Percentiles rank a stretch among this genome's conserved stretches.
Conservation (phyloP, 1,140 invertebrate species). For the Orussus abietinus region DNA sequence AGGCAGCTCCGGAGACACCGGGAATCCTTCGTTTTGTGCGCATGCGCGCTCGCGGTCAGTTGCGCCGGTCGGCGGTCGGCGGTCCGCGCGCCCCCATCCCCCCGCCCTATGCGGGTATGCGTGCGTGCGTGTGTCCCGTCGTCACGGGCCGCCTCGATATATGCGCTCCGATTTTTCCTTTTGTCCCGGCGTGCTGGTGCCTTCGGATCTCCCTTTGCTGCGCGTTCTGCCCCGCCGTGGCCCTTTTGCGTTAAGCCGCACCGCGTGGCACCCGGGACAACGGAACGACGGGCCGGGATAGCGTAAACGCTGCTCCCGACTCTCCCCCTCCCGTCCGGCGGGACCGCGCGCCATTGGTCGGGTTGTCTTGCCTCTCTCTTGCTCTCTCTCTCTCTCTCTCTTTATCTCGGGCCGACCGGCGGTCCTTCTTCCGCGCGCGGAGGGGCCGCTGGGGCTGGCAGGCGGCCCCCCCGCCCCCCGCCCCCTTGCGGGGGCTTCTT, state of each 20-base stretch:
- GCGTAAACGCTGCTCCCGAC: conserved; percentile 27
- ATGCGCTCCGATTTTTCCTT: conserved; percentile 42
- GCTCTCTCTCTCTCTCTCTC: conserved; percentile 17
- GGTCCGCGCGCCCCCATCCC: too few species aligned
- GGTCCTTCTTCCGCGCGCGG: conserved; percentile 16
- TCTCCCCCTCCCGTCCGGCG: conserved; percentile 18
- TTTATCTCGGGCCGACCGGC: conserved; percentile 14
- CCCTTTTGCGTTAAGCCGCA: conserved; percentile 45
- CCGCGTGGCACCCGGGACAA: conserved; percentile 39
- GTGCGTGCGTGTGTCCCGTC: too few species aligned
- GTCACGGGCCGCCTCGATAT: conserved; percentile 33
- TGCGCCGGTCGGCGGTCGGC: too few species aligned
- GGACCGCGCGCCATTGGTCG: neutral
- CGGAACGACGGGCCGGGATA: conserved; percentile 30
- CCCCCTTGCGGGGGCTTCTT: conserved; percentile 10
- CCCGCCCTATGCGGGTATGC: too few species aligned
- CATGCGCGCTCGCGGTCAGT: too few species aligned
- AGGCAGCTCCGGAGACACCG: conserved; percentile 29
- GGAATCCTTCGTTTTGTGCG: conserved; percentile 32
- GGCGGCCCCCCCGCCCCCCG: neutral
- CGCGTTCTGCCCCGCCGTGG: conserved; percentile 15
- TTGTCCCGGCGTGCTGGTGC: conserved; percentile 33
- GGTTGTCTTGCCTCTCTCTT: neutral
- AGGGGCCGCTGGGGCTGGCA: too few species aligned
- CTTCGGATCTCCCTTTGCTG: conserved; percentile 40